These are phyloP conservation scores for Poeciliopsis turneri DNA, from an alignment of 2,797 vertebrate species.

Conservation along the genomic window DNA sequence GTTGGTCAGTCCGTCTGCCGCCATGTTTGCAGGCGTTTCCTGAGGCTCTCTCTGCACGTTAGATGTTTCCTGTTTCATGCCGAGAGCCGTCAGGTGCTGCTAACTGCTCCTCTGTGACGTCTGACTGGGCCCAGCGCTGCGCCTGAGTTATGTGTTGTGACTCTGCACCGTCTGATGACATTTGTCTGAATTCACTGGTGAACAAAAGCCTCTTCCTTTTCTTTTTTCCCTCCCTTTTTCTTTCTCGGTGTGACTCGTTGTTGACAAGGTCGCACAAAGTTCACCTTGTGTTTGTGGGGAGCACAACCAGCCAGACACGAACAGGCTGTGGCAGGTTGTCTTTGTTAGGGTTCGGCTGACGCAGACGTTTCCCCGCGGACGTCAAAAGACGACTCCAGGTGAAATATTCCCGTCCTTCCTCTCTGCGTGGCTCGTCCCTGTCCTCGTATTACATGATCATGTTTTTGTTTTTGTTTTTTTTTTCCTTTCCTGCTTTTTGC, in stretches of 20 bases:
- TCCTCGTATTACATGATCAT: conserved; percentile 7
- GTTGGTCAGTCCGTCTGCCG: conserved; percentile 29
- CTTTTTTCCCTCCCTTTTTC: not conserved
- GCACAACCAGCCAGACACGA: conserved; percentile 39
- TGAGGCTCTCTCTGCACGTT: conserved; percentile 42
- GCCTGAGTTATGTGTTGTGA: conserved; percentile 62
- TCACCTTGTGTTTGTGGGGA: conserved; percentile 59
- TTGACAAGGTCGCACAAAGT: conserved; percentile 61
- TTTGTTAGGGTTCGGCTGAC: conserved; percentile 41
- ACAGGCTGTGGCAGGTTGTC: conserved; percentile 57
- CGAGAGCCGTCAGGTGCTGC: conserved; percentile 49
- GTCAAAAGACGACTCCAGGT: conserved; percentile 54
- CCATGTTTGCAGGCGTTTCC: conserved; percentile 58
- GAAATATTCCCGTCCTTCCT: conserved; percentile 20
- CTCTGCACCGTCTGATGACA: conserved; percentile 65
- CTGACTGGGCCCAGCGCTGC: conserved; percentile 39
- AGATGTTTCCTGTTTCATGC: conserved; percentile 25
- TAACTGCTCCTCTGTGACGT: conserved; percentile 51
- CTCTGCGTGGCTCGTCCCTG: conserved; percentile 24
- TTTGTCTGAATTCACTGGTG: conserved; percentile 68
- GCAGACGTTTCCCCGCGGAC: conserved; percentile 51
- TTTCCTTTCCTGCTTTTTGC: conserved; percentile 12
- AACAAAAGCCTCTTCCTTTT: conserved; percentile 46
- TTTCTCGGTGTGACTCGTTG: conserved; percentile 35
- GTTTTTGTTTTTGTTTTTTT: not conserved